These are phyloP conservation scores for Magallana ariakensis DNA, from an alignment of 1,140 invertebrate genomes.

Conservation along the genomic window DNA sequence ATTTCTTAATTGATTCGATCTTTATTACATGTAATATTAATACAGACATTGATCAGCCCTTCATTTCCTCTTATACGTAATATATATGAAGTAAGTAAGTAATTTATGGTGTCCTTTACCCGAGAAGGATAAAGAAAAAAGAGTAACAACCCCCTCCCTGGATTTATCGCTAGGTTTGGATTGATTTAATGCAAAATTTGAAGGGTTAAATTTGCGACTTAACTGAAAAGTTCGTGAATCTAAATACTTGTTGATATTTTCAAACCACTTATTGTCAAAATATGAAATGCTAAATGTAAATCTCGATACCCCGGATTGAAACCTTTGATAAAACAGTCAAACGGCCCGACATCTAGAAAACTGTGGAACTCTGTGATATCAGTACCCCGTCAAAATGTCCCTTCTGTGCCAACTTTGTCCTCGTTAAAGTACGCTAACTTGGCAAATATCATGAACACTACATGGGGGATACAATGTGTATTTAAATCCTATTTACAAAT, in stretches of 20 bases:
- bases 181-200: constrained; percentile 14
- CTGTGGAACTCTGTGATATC: not conserved
- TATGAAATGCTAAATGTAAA: not conserved
- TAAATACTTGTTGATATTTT: constrained; percentile 33
- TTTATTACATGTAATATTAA: not conserved
- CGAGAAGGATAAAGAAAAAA: not conserved
- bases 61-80: not conserved
- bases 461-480: constrained; percentile 10
- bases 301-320: not conserved
- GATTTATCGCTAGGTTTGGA: not conserved
- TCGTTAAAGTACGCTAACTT: constrained; percentile 1
- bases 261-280: constrained; percentile 35
- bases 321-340: constrained; percentile 20
- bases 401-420: constrained; percentile 4
- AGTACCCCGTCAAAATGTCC: not conserved
- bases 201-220: constrained; percentile 4
- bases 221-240: not conserved
- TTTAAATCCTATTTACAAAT: constrained; percentile 31
- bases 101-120: constrained; percentile 16
- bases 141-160: not conserved
- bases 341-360: not conserved
- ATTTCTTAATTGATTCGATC: not conserved
- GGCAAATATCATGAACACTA: not conserved
- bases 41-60: not conserved
- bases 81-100: not conserved